Evolutionary conservation across 1,140 invertebrate genomes (phyloP), one percentile per base, ranked within the genome.

Genomic region (Steinernema khuongi): DNA sequence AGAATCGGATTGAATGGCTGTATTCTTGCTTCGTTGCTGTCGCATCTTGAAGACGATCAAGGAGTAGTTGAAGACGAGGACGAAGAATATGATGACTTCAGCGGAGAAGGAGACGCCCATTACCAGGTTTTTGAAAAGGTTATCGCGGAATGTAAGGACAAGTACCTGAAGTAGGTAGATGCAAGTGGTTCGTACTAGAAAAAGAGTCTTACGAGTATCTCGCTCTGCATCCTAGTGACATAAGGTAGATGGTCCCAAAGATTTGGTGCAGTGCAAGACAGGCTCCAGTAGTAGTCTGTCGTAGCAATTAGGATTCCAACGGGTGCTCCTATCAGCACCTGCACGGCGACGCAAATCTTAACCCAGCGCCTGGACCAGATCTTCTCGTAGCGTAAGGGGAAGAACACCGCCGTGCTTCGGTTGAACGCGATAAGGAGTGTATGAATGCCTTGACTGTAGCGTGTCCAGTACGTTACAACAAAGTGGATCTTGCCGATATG

Each of bases 21-120:
- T n/a, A n/a, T n/a, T n/a, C n/a, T n/a, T n/a, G n/a, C n/a, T n/a
- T n/a, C 50, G 7, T 22, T 60, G 50, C 4, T 26, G 7, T 26
- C 50, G 50, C 50, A 60, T 60, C 11, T 14, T 60, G 50, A 14
- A 4, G 7, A 60, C 2, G 14, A 60, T 60, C 14, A 60, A 60
- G 7, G 50, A n/a, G 50, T 60, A 60, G 50, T 60, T 60, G 50
- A 60, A 14, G 50, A 60, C 11, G 50, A 60, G 50, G 50, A 60
- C 50, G 22, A 60, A 14, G 50, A 60, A 60, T 14, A 60, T 26
- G 50, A 60, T 11, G 7, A 4, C 11, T 60, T 60, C 50, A 2
- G 50, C 50, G 7, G 22, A 17, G 50, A 60, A 60, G 14, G 50
- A 60, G 50, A n/a, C n/a, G n/a, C n/a, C n/a, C n/a, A n/a, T n/a